Evolutionary conservation across 2,888 invertebrate species (phyloP).

Genomic region (Mellilla xanthometata): DNA sequence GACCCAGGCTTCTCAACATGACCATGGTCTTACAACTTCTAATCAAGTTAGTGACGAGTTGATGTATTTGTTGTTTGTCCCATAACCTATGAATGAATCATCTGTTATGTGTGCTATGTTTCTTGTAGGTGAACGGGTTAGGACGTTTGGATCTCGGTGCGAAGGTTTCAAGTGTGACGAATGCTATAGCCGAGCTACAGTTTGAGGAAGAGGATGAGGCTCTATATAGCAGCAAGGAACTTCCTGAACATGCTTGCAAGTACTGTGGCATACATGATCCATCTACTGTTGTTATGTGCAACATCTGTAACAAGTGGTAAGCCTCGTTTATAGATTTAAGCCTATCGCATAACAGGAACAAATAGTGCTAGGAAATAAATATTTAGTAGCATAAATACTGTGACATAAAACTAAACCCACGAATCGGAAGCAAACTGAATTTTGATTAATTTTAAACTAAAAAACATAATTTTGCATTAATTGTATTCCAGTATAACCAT

Average conservation of each 20-base stretch:
- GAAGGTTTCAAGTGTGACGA: conserved; percentile 87
- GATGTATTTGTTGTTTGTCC: conserved; percentile 39
- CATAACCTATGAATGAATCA: conserved; percentile 35
- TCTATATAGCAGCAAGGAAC: conserved; percentile 91
- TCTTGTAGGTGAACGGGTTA: conserved; percentile 86
- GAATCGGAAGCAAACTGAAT: too few species aligned
- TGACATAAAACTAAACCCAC: too few species aligned
- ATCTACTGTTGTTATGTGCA: conserved; percentile 98
- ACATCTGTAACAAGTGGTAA: conserved; percentile 98
- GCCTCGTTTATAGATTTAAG: too few species aligned
- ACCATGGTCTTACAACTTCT: conserved; percentile 84
- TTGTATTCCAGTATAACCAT: too few species aligned
- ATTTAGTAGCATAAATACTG: too few species aligned
- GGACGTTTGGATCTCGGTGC: conserved; percentile 82
- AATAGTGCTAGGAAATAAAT: too few species aligned
- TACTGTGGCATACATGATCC: conserved; percentile 99
- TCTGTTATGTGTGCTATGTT: conserved; percentile 27
- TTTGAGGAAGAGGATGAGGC: conserved; percentile 98
- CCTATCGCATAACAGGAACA: too few species aligned
- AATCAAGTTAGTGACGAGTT: conserved; percentile 72
- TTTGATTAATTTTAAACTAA: too few species aligned
- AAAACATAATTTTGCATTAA: too few species aligned
- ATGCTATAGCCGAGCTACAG: conserved; percentile 92
- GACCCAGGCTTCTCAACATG: conserved; percentile 95
- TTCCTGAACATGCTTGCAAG: conserved; percentile 98